phyloP scores from a whole-genome alignment of 2,888 invertebrate species.

The Strigamia maritima region DNA sequence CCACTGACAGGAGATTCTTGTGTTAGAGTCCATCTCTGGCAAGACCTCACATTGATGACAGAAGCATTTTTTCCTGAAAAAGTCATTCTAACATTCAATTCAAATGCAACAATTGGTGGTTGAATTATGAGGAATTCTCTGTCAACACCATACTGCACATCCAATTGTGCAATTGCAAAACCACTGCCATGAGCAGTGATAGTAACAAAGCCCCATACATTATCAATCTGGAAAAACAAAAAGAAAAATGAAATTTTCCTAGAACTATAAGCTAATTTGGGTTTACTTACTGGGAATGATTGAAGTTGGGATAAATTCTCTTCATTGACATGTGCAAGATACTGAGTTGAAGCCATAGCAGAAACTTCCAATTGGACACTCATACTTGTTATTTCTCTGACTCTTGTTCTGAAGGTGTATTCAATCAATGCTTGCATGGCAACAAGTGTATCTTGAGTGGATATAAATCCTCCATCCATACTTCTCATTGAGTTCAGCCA shows the following conservation, averaged over 20 bases:
- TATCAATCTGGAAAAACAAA: conserved; percentile 46
- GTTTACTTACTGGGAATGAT: conserved; percentile 45
- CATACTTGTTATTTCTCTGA: conserved; percentile 54
- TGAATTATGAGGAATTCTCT: conserved; percentile 45
- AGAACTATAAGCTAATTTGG: background rate
- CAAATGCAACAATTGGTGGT: conserved; percentile 48
- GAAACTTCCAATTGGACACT: conserved; percentile 50
- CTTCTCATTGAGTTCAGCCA: conserved; percentile 55
- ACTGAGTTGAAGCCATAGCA: conserved; percentile 46
- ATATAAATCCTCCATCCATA: conserved; percentile 53
- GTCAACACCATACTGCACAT: conserved; percentile 49
- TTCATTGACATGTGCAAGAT: conserved; percentile 47
- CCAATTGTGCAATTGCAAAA: conserved; percentile 54
- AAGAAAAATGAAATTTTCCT: background rate
- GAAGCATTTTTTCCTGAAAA: conserved; percentile 53
- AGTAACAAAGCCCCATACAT: conserved; percentile 54
- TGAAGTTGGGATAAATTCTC: conserved; percentile 46
- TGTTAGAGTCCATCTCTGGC: conserved; percentile 67
- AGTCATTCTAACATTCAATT: conserved; percentile 47
- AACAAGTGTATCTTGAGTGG: conserved; percentile 56
- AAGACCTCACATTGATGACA: conserved; percentile 50
- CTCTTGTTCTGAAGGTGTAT: conserved; percentile 53
- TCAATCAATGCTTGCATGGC: conserved; percentile 58
- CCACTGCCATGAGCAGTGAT: conserved; percentile 54
- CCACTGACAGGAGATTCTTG: conserved; percentile 80